Evolutionary conservation across 1,140 invertebrate species (phyloP).

Genomic region (Araneus ventricosus): DNA sequence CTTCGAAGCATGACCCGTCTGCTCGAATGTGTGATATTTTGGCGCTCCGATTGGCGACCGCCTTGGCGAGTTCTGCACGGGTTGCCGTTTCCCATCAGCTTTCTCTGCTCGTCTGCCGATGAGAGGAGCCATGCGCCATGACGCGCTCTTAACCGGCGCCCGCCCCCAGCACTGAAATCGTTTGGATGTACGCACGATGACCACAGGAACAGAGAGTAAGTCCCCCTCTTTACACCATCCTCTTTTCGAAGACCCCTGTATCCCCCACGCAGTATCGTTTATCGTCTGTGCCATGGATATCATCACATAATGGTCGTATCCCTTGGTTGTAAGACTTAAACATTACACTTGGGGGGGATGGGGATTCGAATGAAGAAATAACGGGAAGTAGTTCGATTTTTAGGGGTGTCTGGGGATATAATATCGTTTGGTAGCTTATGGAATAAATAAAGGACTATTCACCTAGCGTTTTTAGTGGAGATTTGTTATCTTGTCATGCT

Average conservation of each 20-base stretch:
- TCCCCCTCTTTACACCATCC: constrained; percentile 5
- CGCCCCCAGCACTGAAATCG: background rate
- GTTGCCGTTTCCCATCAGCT: background rate
- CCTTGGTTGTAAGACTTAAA: background rate
- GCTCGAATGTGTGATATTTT: background rate
- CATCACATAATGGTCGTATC: background rate
- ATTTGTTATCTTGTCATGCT: no score
- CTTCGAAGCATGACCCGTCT: background rate
- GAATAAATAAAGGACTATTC: no score
- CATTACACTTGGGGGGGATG: background rate
- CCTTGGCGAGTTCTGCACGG: background rate
- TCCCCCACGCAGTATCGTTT: background rate
- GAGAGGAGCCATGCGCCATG: background rate
- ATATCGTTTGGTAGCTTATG: background rate
- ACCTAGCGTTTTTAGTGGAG: no score
- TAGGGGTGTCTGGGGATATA: background rate
- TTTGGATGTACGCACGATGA: constrained; percentile 35
- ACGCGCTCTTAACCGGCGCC: background rate
- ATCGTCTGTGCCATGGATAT: background rate
- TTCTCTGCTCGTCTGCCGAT: background rate
- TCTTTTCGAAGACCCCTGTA: background rate
- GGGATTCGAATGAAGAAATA: background rate
- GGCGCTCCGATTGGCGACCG: background rate
- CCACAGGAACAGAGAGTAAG: constrained; percentile 36
- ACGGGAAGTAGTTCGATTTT: background rate